These are phyloP conservation scores for Pholis gunnellus DNA, from an alignment of 2,113 vertebrate genomes.

Conservation along the genomic window DNA sequence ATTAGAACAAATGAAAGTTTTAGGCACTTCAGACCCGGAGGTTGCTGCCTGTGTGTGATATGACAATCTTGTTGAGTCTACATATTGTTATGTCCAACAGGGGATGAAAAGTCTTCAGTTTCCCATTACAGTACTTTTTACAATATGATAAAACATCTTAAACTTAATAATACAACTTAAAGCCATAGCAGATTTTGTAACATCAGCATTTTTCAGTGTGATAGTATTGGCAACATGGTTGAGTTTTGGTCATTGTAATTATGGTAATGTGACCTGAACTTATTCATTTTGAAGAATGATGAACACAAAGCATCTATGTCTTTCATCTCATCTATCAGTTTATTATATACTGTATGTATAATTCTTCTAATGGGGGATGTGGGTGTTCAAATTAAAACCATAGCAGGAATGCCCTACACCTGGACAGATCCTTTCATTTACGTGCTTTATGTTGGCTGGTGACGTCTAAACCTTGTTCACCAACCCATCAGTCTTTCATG, in stretches of 20 bases:
- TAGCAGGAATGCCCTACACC: slow-evolving; percentile 22
- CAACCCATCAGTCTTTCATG: slow-evolving; percentile 58
- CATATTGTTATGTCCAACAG: neutral
- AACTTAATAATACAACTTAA: neutral
- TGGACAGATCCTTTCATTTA: slow-evolving; percentile 46
- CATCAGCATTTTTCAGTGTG: neutral
- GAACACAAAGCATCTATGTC: neutral
- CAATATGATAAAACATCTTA: neutral
- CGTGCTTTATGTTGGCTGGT: slow-evolving; percentile 43
- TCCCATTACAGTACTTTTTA: neutral
- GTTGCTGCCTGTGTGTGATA: neutral
- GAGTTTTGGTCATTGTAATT: neutral
- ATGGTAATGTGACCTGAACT: neutral
- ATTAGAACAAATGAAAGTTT: too few species aligned
- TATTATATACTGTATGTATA: neutral
- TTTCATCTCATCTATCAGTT: slow-evolving; percentile 5
- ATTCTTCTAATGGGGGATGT: neutral
- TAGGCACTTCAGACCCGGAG: too few species aligned
- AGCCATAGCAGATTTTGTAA: neutral
- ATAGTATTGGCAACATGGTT: neutral
- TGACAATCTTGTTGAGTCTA: neutral
- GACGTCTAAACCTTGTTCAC: slow-evolving; percentile 41
- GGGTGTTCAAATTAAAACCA: slow-evolving; percentile 52
- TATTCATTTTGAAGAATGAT: neutral
- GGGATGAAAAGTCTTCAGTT: neutral